Evolutionary conservation across 1,140 invertebrate genomes (phyloP).

Genomic region (Pseudomyrmex concolor): DNA sequence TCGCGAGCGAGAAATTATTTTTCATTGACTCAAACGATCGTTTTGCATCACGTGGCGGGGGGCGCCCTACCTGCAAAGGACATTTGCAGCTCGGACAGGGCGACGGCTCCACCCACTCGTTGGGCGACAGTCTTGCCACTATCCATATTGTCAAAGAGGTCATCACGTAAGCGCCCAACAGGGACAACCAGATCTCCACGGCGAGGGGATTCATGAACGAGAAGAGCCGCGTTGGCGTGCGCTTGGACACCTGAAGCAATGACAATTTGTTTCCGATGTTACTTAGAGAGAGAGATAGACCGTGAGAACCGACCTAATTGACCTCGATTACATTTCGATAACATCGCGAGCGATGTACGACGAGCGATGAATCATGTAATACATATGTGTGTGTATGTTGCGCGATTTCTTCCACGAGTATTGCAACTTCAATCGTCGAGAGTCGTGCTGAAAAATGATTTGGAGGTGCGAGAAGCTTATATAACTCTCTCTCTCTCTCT

Average conservation of each 20-base stretch:
- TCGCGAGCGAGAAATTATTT: not conserved
- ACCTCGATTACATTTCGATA: no score
- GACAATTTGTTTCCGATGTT: constrained; percentile 66
- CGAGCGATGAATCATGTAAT: no score
- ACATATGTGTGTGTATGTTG: not conserved
- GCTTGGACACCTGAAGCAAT: constrained; percentile 85
- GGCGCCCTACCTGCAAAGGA: constrained; percentile 82
- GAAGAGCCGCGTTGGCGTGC: constrained; percentile 88
- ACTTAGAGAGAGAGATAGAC: constrained; percentile 2
- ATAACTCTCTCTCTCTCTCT: constrained; percentile 27
- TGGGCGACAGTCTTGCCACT: constrained; percentile 89
- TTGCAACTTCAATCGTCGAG: constrained; percentile 7
- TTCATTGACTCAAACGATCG: not conserved
- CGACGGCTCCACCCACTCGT: constrained; percentile 89
- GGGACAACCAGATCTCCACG: constrained; percentile 89
- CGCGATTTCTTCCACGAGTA: no score
- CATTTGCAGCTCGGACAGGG: constrained; percentile 85
- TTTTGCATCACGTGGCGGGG: constrained; percentile 78
- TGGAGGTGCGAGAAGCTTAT: not conserved
- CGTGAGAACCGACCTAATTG: no score
- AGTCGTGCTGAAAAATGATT: constrained; percentile 41
- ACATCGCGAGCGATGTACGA: no score
- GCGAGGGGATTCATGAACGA: constrained; percentile 90
- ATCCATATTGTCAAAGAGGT: constrained; percentile 90
- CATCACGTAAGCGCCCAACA: constrained; percentile 88